phyloP scores from a whole-genome alignment of 2,888 invertebrate species.

The Xanthorhoe designata region DNA sequence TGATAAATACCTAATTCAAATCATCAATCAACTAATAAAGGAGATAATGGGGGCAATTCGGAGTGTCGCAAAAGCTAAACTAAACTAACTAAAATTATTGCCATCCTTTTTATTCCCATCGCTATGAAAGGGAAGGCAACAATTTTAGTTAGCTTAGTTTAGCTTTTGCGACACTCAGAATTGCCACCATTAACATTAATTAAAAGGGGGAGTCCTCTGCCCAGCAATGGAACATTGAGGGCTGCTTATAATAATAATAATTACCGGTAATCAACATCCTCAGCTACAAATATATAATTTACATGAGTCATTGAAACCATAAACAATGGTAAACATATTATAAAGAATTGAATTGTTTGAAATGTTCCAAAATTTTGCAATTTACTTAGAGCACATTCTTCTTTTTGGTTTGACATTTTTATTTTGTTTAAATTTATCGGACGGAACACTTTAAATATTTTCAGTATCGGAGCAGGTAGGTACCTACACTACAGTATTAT shows the following conservation, averaged over 20 bases:
- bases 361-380: constrained; percentile 64
- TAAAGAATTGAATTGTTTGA: constrained; percentile 65
- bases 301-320: constrained; percentile 72
- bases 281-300: constrained; percentile 74
- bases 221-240: too few relatives aligned
- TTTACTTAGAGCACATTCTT: constrained; percentile 45
- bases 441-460: too few relatives aligned
- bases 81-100: too few relatives aligned
- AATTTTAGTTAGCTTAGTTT: too few relatives aligned
- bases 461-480: not conserved
- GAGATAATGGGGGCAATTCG: too few relatives aligned
- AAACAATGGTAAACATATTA: constrained; percentile 64
- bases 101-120: too few relatives aligned
- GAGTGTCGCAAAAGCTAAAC: too few relatives aligned
- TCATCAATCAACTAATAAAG: not conserved
- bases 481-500: not conserved
- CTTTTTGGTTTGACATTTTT: constrained; percentile 18
- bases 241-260: not conserved
- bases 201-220: too few relatives aligned
- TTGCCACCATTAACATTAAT: too few relatives aligned
- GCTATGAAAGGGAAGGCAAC: too few relatives aligned
- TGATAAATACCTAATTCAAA: too few relatives aligned
- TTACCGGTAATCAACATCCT: constrained; percentile 69
- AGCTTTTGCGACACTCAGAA: too few relatives aligned
- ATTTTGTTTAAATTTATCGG: not conserved